Conservation (phyloP, 2,113 vertebrate genomes). For the Neogale vison region DNA sequence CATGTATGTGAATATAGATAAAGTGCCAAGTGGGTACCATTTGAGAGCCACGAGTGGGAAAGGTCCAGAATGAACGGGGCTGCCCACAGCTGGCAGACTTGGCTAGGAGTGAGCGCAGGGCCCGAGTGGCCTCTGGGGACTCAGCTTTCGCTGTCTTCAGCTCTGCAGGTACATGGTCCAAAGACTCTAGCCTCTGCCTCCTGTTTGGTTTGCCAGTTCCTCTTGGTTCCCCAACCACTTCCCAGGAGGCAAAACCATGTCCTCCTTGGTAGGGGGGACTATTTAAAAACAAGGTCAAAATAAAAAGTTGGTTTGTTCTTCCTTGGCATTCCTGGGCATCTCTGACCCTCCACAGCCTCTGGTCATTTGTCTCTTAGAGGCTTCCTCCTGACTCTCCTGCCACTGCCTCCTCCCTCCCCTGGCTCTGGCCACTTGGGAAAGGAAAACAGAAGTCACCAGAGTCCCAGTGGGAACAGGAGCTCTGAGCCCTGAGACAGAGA, state of each 20-base stretch:
- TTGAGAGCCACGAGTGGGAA: neutral
- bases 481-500: neutral
- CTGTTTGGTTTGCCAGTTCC: neutral
- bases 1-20: neutral
- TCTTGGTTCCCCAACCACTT: neutral
- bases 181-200: neutral
- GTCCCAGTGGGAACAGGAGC: neutral
- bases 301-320: neutral
- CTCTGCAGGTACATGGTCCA: neutral
- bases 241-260: neutral
- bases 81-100: neutral
- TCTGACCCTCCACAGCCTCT: neutral
- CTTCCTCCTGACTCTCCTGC: neutral
- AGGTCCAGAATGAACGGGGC: neutral
- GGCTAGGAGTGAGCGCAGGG: neutral
- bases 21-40: neutral
- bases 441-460: neutral
- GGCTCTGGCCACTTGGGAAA: neutral
- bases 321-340: neutral
- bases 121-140: neutral
- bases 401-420: neutral
- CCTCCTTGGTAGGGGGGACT: neutral
- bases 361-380: neutral
- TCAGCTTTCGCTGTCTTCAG: neutral
- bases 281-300: constrained; percentile 35